Evolutionary conservation across 2,888 invertebrate genomes (phyloP).

Genomic region (Melinaea marsaeus): DNA sequence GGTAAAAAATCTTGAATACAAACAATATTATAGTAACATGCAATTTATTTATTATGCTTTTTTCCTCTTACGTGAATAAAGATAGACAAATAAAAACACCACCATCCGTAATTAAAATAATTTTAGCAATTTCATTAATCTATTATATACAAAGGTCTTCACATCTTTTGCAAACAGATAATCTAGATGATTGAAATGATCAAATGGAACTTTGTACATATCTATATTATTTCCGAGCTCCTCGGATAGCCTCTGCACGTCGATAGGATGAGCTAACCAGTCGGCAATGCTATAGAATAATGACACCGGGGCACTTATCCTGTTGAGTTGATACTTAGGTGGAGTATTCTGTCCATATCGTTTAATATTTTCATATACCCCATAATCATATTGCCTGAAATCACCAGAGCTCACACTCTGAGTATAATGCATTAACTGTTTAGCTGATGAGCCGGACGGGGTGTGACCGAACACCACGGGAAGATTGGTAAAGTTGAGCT

Average conservation of each 20-base stretch:
- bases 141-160: constrained; percentile 44
- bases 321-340: constrained; percentile 50
- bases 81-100: neutral
- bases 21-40: no score
- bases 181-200: constrained; percentile 64
- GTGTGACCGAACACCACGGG: constrained; percentile 74
- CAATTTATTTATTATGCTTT: no score
- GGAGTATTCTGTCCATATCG: constrained; percentile 49
- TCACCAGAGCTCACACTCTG: constrained; percentile 60
- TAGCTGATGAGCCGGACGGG: constrained; percentile 75
- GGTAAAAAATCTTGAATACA: no score
- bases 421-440: constrained; percentile 74
- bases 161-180: constrained; percentile 57
- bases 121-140: constrained; percentile 38
- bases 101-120: constrained; percentile 28
- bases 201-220: constrained; percentile 74
- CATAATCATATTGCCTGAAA: constrained; percentile 56
- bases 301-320: constrained; percentile 51
- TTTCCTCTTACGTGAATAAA: no score
- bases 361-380: constrained; percentile 43
- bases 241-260: constrained; percentile 73
- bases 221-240: constrained; percentile 74
- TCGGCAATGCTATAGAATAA: constrained; percentile 75
- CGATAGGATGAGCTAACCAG: constrained; percentile 78
- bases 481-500: constrained; percentile 77